phyloP scores from a whole-genome alignment of 1,140 invertebrate species.

The Bilobella aurantiaca region DNA sequence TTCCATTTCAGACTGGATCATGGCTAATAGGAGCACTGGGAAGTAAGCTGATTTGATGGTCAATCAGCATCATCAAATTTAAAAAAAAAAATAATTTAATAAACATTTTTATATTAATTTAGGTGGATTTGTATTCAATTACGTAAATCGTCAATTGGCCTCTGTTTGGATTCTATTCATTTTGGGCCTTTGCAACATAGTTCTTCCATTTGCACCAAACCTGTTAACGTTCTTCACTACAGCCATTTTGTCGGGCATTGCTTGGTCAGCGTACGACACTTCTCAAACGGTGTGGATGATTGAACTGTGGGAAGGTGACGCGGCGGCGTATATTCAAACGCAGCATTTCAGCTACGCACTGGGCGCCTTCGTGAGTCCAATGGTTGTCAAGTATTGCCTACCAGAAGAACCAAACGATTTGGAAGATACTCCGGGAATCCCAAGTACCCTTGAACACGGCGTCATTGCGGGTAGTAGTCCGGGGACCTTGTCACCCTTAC shows the following conservation, averaged over 20 bases:
- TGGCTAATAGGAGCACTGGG: background rate
- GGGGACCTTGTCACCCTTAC: background rate
- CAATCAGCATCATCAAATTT: background rate
- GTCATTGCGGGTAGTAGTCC: background rate
- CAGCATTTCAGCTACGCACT: conserved; percentile 14
- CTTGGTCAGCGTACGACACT: conserved; percentile 11
- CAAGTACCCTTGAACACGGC: background rate
- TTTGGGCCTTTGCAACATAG: background rate
- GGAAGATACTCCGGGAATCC: background rate
- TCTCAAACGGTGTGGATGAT: conserved; percentile 22
- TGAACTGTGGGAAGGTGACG: conserved; percentile 17
- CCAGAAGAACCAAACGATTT: background rate
- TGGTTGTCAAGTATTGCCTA: conserved; percentile 9
- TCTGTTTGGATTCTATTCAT: background rate
- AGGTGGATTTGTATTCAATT: conserved; percentile 3
- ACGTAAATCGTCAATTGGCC: conserved; percentile 6
- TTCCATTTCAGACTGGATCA: background rate
- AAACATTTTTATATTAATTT: background rate
- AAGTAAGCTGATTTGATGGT: background rate
- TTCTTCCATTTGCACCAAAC: background rate
- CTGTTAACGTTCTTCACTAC: background rate
- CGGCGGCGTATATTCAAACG: conserved; percentile 12
- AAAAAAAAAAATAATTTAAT: background rate
- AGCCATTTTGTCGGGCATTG: background rate
- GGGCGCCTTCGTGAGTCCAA: conserved; percentile 4